These are phyloP conservation scores for Etheostoma perlongum DNA, from an alignment of 2,797 vertebrate species.

Conservation along the genomic window DNA sequence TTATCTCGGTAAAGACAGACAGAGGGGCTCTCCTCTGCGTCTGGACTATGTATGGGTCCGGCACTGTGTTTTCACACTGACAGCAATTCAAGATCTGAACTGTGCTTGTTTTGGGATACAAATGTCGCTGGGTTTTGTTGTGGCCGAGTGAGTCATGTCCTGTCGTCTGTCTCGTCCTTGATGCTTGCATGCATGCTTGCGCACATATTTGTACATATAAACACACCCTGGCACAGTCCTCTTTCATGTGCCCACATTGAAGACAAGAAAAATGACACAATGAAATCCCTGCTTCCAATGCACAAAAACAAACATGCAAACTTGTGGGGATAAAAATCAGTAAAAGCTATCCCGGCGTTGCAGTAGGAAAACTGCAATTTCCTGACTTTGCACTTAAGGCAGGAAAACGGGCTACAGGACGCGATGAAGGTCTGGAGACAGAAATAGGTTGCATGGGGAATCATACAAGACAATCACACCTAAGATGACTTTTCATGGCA, in stretches of 20 bases:
- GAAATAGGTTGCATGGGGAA: conserved; percentile 60
- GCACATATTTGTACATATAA: conserved; percentile 27
- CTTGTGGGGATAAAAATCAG: not conserved
- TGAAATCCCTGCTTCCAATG: not conserved
- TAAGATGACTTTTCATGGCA: conserved; percentile 43
- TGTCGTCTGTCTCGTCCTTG: conserved; percentile 37
- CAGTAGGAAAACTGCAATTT: conserved; percentile 47
- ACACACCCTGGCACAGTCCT: conserved; percentile 24
- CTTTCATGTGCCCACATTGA: conserved; percentile 49
- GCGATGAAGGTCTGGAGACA: conserved; percentile 51
- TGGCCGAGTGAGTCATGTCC: conserved; percentile 62
- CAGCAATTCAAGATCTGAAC: conserved; percentile 53
- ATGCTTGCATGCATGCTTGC: conserved; percentile 56
- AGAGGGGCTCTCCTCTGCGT: conserved; percentile 35
- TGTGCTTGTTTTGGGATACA: conserved; percentile 34
- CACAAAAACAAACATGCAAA: conserved; percentile 23
- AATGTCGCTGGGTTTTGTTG: conserved; percentile 48
- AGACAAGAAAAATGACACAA: conserved; percentile 6
- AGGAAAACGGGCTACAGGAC: conserved; percentile 60
- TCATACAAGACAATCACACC: conserved; percentile 26
- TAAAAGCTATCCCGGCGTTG: not conserved
- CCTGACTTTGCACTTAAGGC: conserved; percentile 59
- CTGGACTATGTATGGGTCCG: conserved; percentile 61
- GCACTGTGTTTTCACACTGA: conserved; percentile 37
- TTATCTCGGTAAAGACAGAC: conserved; percentile 47